Percentiles rank a stretch among this genome's conserved stretches.
Evolutionary conservation across 2,888 invertebrate species (phyloP).

Genomic region (Actias luna): DNA sequence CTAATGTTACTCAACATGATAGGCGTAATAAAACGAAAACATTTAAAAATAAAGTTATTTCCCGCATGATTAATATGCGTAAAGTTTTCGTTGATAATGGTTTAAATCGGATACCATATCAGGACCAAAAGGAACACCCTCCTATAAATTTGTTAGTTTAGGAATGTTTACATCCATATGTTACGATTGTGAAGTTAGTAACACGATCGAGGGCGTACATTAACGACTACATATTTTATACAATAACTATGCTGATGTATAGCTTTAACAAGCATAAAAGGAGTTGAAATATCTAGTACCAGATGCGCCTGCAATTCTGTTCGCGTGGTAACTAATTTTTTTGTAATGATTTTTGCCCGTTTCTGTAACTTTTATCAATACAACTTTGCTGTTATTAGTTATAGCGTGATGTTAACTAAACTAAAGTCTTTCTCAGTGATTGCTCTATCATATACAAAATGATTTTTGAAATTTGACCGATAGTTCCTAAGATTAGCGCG

Average conservation of each 20-base stretch:
- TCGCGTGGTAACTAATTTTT: no score
- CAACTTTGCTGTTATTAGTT: no score
- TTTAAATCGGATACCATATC: not conserved
- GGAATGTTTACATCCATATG: conserved; percentile 9
- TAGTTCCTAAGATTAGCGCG: no score
- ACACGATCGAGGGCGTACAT: not conserved
- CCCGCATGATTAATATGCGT: not conserved
- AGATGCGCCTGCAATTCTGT: no score
- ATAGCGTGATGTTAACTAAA: no score
- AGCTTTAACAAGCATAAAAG: not conserved
- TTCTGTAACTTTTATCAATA: no score
- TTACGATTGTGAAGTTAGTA: not conserved
- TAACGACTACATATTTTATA: not conserved
- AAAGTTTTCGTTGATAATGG: not conserved
- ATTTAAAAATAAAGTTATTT: not conserved
- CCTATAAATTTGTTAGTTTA: conserved; percentile 10
- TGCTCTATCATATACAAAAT: no score
- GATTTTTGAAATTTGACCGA: no score
- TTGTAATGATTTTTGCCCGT: no score
- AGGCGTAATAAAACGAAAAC: no score
- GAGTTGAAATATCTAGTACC: not conserved
- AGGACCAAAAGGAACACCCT: not conserved
- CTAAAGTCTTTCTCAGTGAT: no score
- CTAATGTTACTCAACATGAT: no score
- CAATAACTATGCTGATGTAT: not conserved